These are phyloP conservation scores for Papilio machaon DNA, from an alignment of 1,140 invertebrate species.

Conservation along the genomic window DNA sequence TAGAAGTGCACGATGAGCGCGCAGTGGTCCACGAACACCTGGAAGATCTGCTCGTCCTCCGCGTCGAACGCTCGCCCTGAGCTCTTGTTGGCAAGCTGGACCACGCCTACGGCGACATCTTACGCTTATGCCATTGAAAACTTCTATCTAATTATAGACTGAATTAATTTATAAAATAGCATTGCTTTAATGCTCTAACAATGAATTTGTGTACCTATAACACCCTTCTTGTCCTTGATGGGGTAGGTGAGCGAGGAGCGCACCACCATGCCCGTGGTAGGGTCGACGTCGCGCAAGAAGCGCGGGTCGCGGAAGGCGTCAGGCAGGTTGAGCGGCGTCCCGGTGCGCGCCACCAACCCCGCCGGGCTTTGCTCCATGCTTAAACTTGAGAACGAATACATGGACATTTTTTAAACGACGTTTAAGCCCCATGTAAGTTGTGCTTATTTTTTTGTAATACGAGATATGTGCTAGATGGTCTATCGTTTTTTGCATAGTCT, in stretches of 20 bases:
- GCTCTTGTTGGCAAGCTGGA: slow-evolving; percentile 82
- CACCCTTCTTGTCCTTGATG: slow-evolving; percentile 77
- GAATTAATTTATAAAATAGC: no score
- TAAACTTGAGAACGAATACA: slow-evolving; percentile 57
- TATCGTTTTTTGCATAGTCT: no score
- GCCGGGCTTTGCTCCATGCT: slow-evolving; percentile 76
- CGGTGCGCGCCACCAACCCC: slow-evolving; percentile 76
- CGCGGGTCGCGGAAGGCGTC: slow-evolving; percentile 81
- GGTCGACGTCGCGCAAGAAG: slow-evolving; percentile 80
- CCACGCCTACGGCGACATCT: slow-evolving; percentile 71
- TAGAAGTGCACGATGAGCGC: slow-evolving; percentile 79
- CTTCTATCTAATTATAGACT: no score
- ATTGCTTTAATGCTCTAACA: no score
- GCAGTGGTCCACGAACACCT: slow-evolving; percentile 80
- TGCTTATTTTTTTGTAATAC: not conserved
- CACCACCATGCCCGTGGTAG: slow-evolving; percentile 78
- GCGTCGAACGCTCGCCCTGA: slow-evolving; percentile 74
- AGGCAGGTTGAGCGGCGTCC: slow-evolving; percentile 74
- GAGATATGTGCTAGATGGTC: not conserved
- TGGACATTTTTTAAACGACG: not conserved
- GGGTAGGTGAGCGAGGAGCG: slow-evolving; percentile 81
- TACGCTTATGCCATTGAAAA: not conserved
- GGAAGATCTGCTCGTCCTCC: slow-evolving; percentile 79
- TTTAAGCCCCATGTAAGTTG: not conserved
- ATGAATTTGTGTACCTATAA: slow-evolving; percentile 75